A percentile compares a stretch with the other conserved stretches of the same genome.
phyloP scores from a whole-genome alignment of 2,888 invertebrate species.

The Galerucella pusilla region DNA sequence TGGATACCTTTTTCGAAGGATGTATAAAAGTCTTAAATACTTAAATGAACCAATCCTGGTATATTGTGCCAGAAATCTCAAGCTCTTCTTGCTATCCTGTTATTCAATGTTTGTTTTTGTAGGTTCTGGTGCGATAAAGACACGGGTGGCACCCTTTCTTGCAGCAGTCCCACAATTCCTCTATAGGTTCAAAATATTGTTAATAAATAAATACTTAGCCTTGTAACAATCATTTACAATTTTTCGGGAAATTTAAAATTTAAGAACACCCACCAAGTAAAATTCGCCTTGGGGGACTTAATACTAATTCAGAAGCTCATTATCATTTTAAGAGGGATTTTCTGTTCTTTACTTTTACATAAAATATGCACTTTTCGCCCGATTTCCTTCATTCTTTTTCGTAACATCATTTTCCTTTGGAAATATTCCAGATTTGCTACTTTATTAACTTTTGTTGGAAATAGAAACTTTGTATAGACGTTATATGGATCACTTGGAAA shows the following conservation, averaged over 20 bases:
- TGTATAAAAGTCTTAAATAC: too few species aligned
- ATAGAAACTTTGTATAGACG: background rate
- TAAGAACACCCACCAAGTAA: constrained; percentile 49
- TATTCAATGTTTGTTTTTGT: too few species aligned
- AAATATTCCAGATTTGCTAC: background rate
- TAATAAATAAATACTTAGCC: background rate
- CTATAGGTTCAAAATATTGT: background rate
- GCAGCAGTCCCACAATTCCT: too few species aligned
- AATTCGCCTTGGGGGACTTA: constrained; percentile 49
- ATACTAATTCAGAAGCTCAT: constrained; percentile 53
- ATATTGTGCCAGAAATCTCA: too few species aligned
- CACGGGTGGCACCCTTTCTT: too few species aligned
- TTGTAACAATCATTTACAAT: constrained; percentile 36
- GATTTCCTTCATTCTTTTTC: constrained; percentile 18
- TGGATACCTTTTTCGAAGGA: too few species aligned
- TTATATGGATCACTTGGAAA: background rate
- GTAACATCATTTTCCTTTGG: constrained; percentile 22
- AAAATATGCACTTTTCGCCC: constrained; percentile 41
- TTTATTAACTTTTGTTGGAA: constrained; percentile 1
- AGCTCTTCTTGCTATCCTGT: too few species aligned
- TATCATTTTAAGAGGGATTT: constrained; percentile 50
- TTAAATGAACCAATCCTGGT: too few species aligned
- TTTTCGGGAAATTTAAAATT: constrained; percentile 58
- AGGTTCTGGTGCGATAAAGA: too few species aligned
- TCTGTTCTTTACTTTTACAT: constrained; percentile 39